Evolutionary conservation across 1,140 invertebrate species (phyloP), one percentile per base, ranked within the genome.

Genomic region (Drosophila quadrilineata): DNA sequence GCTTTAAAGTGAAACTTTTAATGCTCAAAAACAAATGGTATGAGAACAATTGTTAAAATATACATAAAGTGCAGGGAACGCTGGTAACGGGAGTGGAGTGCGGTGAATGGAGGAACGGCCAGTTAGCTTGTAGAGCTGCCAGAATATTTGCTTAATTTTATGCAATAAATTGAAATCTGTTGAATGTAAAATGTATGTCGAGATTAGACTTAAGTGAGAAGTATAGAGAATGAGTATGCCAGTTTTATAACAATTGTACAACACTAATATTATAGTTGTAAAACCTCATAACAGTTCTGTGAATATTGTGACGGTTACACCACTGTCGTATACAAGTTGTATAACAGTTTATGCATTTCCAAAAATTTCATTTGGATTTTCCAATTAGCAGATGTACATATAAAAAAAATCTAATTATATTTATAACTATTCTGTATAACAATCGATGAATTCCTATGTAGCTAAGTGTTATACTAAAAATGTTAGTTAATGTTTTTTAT

Each of bases 1-100:
- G 68, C 72, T 82, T 82, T 76, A 66, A 84, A 76, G 59, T 73
- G 73, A 76, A 82, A 84, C 79, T 84, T 82, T 69, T 64, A 82
- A 82, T 82, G 77, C 77, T 82, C 77, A 82, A 84, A 80, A n/a
- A n/a, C n/a, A n/a, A n/a, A 58, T 58, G 59, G 41, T 58, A 67
- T n/a, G 62, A 66, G 33, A 66, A 66, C 33, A 66, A 71, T 63
- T 71, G 57, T 62, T 74, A 71, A 48, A 49, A 24, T 24, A 48
- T 35, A 6, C 21, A 43, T 10, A 26, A 36, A 24, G 6, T 3
- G 43, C 6, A 12, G 12, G 24, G 45, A n/a, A 9, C 2, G 24
- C 8, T 3, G n/a, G 2, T 6, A 10, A 12, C 3, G 12, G 43
- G 4, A 6, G 21, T 2, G 3, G 9, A 2, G 0, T 5, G 16